Percentiles rank a stretch among this genome's conserved stretches.
Conservation (phyloP, 2,888 invertebrate species). For the Lasioglossum calceatum region DNA sequence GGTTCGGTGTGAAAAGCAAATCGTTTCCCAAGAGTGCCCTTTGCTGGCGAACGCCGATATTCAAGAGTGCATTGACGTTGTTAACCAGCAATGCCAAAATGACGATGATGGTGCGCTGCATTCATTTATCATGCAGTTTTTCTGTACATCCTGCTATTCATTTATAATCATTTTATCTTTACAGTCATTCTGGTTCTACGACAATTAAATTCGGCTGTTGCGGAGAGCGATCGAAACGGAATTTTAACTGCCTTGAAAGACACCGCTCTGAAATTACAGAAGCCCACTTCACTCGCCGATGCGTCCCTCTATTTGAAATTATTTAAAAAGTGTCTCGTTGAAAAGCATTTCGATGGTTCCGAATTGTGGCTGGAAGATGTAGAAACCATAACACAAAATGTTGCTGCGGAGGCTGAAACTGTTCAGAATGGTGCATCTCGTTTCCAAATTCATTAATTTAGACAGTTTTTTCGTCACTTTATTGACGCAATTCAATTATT, state of each 20-base stretch:
- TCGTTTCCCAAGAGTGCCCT: conserved; percentile 85
- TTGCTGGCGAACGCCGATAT: conserved; percentile 89
- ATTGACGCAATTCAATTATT: conserved; percentile 25
- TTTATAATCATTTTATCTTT: conserved; percentile 30
- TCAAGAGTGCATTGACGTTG: conserved; percentile 88
- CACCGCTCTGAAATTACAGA: conserved; percentile 84
- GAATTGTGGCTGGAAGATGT: conserved; percentile 88
- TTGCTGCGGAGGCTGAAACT: conserved; percentile 85
- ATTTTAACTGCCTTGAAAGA: conserved; percentile 85
- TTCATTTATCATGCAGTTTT: neutral
- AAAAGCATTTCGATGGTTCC: conserved; percentile 85
- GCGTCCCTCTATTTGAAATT: conserved; percentile 86
- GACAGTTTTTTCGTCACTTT: neutral
- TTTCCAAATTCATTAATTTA: neutral
- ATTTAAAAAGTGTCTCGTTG: conserved; percentile 85
- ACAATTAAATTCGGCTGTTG: conserved; percentile 87
- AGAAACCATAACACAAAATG: conserved; percentile 84
- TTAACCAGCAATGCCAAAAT: conserved; percentile 86
- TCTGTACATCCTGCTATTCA: neutral
- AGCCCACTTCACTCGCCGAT: conserved; percentile 85
- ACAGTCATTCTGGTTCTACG: conserved; percentile 85
- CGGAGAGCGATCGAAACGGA: conserved; percentile 85
- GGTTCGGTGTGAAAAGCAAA: conserved; percentile 85
- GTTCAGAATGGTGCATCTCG: conserved; percentile 83
- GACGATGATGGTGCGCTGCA: conserved; percentile 85